Evolutionary conservation across 2,113 vertebrate species (phyloP), one percentile per base, ranked within the genome.

Genomic region (Ursus arctos): DNA sequence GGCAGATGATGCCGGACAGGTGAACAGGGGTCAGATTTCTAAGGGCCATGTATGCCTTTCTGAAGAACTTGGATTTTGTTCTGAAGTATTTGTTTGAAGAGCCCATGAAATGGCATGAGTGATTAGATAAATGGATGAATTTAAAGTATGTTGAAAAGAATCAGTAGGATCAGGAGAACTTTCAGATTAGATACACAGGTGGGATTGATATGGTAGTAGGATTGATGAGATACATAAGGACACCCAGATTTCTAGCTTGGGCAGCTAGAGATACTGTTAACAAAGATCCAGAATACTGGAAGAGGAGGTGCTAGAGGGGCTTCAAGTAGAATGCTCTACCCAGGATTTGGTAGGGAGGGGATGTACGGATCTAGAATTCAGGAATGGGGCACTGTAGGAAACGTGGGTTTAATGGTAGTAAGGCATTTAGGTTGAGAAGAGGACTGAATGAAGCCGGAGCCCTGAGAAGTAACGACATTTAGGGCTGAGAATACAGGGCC

Each of bases 141-240:
- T 92, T 57, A 96, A 91, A 95, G 33, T 83, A 80, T 33, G 24
- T 74, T 47, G 21, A 92, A 31, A 92, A 49, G n/a, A 81, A 33
- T 84, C 36, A 79, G 43, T 72, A 90, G 49, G 86, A 71, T 74
- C 74, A 49, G 13, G 80, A 76, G 47, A 55, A 57, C 31, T 90
- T 55, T 91, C 43, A 36, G 47, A 15, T 83, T 83, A 69, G 47
- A 28, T 53, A 71, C 51, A 59, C 18, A 26, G 51, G 14, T 92
- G 63, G n/a, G 84, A 51, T 4, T 59, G 49, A 28, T 36, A 55
- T 4, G 6, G 26, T 80, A 15, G 7, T 36, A 15, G 63, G 49
- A 51, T 61, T 81, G 94, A 22, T 81, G 19, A 49, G 43, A 12
- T 93, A 22, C 3, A 10, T 3, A 31, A 8, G 15, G 22, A 72